These are phyloP conservation scores for Perithous albicinctus DNA, from an alignment of 2,888 invertebrate species.

Conservation along the genomic window DNA sequence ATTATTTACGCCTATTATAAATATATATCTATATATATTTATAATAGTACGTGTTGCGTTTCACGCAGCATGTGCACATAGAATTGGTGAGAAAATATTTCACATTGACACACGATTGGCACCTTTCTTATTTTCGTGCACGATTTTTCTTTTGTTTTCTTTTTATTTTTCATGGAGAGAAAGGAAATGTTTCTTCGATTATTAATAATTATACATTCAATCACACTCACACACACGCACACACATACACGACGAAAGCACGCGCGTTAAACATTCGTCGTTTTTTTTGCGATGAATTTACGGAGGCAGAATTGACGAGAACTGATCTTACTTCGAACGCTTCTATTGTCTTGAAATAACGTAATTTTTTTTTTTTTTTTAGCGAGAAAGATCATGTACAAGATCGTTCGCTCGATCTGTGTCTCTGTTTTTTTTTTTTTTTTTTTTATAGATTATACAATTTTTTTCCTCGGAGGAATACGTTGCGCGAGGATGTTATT, in stretches of 20 bases:
- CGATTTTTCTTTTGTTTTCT: constrained; percentile 52
- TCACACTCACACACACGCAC: constrained; percentile 21
- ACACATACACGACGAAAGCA: constrained; percentile 23
- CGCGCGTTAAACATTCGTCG: constrained; percentile 21
- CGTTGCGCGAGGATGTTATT: constrained; percentile 1
- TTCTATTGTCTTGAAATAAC: constrained; percentile 64
- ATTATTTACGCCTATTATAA: constrained; percentile 13
- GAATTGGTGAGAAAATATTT: constrained; percentile 67
- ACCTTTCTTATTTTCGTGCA: constrained; percentile 67
- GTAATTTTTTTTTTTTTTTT: constrained; percentile 8
- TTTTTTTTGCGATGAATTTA: constrained; percentile 40
- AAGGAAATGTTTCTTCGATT: constrained; percentile 27
- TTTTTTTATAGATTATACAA: neutral
- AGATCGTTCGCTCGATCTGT: constrained; percentile 29
- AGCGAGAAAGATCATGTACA: constrained; percentile 30
- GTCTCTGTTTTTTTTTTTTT: constrained; percentile 3
- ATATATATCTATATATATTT: constrained; percentile 27
- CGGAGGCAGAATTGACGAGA: constrained; percentile 65
- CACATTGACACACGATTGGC: constrained; percentile 69
- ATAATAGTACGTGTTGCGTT: constrained; percentile 66
- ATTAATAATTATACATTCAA: constrained; percentile 32
- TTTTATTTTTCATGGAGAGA: constrained; percentile 21
- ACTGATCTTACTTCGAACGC: constrained; percentile 54
- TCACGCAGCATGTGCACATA: constrained; percentile 70
- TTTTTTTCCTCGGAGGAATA: constrained; percentile 5